These are phyloP conservation scores for Cyanistes caeruleus DNA, from an alignment of 2,113 vertebrate genomes.

Conservation along the genomic window DNA sequence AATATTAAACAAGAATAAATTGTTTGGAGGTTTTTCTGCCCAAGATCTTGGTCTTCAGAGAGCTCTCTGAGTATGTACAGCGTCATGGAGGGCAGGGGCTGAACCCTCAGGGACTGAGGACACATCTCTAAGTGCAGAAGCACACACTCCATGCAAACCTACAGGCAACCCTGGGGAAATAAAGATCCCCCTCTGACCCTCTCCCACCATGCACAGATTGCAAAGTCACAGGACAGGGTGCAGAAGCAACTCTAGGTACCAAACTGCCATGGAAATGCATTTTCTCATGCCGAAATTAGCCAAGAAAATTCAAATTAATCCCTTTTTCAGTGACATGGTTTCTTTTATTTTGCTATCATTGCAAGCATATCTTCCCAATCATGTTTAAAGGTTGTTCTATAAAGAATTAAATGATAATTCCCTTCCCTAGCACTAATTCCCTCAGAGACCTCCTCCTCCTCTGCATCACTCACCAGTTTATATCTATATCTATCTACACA, in stretches of 20 bases:
- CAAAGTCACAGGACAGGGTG: rapidly evolving
- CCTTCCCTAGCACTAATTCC: background rate
- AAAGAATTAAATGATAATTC: slow-evolving; percentile 29
- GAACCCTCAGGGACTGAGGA: background rate
- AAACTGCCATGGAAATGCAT: slow-evolving; percentile 23
- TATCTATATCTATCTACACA: background rate
- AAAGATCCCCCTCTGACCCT: background rate
- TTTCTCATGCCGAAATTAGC: slow-evolving; percentile 27
- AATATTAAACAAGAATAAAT: background rate
- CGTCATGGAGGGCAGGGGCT: background rate
- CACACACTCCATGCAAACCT: background rate
- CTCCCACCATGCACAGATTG: background rate
- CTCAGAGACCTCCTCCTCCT: background rate
- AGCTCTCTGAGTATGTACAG: background rate
- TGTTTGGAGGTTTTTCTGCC: background rate
- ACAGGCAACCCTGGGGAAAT: background rate
- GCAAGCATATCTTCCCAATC: background rate
- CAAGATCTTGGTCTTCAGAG: background rate
- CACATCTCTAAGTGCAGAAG: background rate
- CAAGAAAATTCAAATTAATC: slow-evolving; percentile 54
- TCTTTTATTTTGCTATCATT: background rate
- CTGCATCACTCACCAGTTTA: background rate
- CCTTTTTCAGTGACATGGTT: background rate
- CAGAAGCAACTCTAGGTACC: background rate
- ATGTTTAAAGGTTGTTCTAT: slow-evolving; percentile 8